Evolutionary conservation across 1,140 invertebrate genomes (phyloP).

Genomic region (Aphelenchoides besseyi): DNA sequence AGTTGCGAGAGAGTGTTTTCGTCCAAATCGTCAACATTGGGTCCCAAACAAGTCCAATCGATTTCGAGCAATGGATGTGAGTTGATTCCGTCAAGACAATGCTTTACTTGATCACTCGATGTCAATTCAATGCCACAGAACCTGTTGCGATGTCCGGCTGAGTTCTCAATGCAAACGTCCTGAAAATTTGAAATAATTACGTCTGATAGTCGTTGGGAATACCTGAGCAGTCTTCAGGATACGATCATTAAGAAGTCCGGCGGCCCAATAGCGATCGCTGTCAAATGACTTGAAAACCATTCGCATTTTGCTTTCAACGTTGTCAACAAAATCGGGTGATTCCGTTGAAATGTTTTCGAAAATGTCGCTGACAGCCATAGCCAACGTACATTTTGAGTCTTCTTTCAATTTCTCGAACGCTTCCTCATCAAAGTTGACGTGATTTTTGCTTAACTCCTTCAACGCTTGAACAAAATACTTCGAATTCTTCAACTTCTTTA

Average conservation of each 20-base stretch:
- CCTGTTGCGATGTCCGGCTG: slow-evolving; percentile 68
- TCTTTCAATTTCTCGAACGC: slow-evolving; percentile 29
- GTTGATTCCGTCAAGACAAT: slow-evolving; percentile 55
- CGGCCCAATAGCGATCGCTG: slow-evolving; percentile 56
- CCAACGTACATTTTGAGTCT: slow-evolving; percentile 46
- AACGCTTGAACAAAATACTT: slow-evolving; percentile 43
- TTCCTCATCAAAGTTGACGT: slow-evolving; percentile 34
- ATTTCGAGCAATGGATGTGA: slow-evolving; percentile 64
- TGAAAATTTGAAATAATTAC: slow-evolving; percentile 30
- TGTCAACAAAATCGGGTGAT: slow-evolving; percentile 38
- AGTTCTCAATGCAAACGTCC: slow-evolving; percentile 77
- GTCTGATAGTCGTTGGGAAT: no score
- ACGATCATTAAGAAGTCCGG: slow-evolving; percentile 49
- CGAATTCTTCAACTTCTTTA: slow-evolving; percentile 49
- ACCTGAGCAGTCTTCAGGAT: slow-evolving; percentile 56
- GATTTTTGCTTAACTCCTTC: slow-evolving; percentile 27
- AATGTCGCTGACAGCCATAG: slow-evolving; percentile 35
- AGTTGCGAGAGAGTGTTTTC: slow-evolving; percentile 54
- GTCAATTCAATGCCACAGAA: slow-evolving; percentile 75
- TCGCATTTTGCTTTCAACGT: slow-evolving; percentile 40
- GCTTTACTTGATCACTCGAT: slow-evolving; percentile 55
- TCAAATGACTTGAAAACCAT: slow-evolving; percentile 53
- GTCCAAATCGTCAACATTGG: slow-evolving; percentile 57
- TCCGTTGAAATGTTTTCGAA: slow-evolving; percentile 42
- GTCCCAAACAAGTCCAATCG: slow-evolving; percentile 63